Conservation (phyloP, 2,888 invertebrate species). For the Leuctra nigra region DNA sequence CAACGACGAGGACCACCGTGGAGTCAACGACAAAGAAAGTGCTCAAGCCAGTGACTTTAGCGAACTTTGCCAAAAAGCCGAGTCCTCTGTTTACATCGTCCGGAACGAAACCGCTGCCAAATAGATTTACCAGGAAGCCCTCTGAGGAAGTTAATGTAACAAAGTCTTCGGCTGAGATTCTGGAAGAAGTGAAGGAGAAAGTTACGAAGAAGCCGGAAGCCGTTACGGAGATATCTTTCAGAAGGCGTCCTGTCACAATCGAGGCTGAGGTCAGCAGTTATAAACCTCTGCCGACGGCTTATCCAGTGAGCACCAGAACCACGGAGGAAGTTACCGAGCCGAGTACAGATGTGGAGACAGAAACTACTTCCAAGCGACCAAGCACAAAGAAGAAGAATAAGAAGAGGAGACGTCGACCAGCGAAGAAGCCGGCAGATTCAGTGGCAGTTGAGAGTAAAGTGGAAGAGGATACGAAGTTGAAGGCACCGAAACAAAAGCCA, state of each 20-base stretch:
- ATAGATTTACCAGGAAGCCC: constrained; percentile 27
- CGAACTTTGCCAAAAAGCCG: constrained; percentile 32
- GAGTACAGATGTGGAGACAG: constrained; percentile 34
- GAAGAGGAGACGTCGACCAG: constrained; percentile 40
- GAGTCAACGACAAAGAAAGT: constrained; percentile 1
- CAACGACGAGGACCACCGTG: constrained; percentile 27
- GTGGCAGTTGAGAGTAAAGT: constrained; percentile 21
- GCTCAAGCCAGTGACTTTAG: constrained; percentile 31
- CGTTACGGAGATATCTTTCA: not conserved
- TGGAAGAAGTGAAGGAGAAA: not conserved
- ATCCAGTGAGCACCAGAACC: not conserved
- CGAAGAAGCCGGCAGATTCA: constrained; percentile 41
- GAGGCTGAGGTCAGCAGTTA: constrained; percentile 15
- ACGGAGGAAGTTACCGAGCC: constrained; percentile 23
- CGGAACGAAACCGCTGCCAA: constrained; percentile 22
- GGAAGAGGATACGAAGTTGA: constrained; percentile 42
- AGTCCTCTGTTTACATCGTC: constrained; percentile 29
- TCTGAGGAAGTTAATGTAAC: constrained; percentile 9
- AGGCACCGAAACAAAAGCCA: constrained; percentile 37
- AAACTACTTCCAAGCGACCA: constrained; percentile 29
- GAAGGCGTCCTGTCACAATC: constrained; percentile 17
- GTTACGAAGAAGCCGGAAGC: constrained; percentile 1
- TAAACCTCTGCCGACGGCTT: constrained; percentile 1
- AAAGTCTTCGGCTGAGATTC: not conserved
- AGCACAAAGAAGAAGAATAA: constrained; percentile 45